Conservation (phyloP, 2,888 invertebrate genomes). For the Tetheella fluctuosa region DNA sequence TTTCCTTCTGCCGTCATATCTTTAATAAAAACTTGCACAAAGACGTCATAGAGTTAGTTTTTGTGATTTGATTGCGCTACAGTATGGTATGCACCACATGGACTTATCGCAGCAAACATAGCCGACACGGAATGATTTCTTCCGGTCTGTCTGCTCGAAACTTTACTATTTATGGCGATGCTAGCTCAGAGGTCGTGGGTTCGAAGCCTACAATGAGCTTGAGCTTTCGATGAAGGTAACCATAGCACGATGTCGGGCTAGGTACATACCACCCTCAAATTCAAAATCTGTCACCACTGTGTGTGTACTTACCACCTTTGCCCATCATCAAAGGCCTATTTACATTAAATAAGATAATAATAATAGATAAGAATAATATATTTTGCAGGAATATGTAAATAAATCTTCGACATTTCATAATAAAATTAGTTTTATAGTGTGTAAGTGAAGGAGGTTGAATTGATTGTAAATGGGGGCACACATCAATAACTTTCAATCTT, state of each 20-base stretch:
- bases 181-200: too few species aligned
- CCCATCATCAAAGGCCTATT: too few species aligned
- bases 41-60: constrained; percentile 46
- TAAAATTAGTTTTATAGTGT: neutral
- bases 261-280: too few species aligned
- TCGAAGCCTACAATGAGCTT: too few species aligned
- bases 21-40: constrained; percentile 47
- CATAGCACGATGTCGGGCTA: too few species aligned
- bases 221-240: too few species aligned
- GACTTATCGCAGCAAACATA: constrained; percentile 37
- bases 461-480: neutral
- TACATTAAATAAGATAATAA: too few species aligned
- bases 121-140: constrained; percentile 45
- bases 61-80: constrained; percentile 49
- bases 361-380: too few species aligned
- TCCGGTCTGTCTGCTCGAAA: constrained; percentile 35
- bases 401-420: neutral
- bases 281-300: too few species aligned
- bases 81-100: constrained; percentile 26
- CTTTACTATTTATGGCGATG: too few species aligned
- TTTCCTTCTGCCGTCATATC: constrained; percentile 47
- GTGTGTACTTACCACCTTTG: too few species aligned
- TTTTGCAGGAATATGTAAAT: neutral
- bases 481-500: constrained; percentile 5
- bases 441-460: neutral